These are phyloP conservation scores for Buceros bicornis DNA, from an alignment of 2,797 vertebrate genomes.

Conservation along the genomic window DNA sequence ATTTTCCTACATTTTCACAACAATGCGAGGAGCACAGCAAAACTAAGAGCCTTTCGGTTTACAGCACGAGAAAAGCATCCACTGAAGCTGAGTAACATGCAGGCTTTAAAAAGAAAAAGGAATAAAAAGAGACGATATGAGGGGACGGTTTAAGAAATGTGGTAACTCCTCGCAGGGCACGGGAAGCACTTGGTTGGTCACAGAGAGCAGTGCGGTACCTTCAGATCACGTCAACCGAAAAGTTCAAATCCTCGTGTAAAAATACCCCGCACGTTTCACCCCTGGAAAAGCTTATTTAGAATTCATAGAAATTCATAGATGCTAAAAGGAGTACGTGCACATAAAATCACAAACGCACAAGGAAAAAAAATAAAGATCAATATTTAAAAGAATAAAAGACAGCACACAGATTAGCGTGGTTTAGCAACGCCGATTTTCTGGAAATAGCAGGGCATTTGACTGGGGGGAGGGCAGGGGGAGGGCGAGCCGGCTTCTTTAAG, in stretches of 20 bases:
- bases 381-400: conserved; percentile 41
- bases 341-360: neutral
- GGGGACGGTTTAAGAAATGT: conserved; percentile 57
- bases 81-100: neutral
- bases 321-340: conserved; percentile 32
- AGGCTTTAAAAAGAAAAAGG: neutral
- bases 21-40: neutral
- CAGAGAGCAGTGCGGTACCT: conserved; percentile 34
- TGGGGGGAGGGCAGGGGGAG: neutral
- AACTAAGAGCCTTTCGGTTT: conserved; percentile 9
- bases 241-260: conserved; percentile 64
- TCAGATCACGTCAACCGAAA: conserved; percentile 51
- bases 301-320: conserved; percentile 54
- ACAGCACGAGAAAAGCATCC: conserved; percentile 20
- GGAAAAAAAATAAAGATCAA: neutral
- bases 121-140: conserved; percentile 1
- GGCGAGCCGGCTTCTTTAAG: conserved; percentile 65
- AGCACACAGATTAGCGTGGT: conserved; percentile 25
- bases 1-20: conserved; percentile 27
- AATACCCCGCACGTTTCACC: conserved; percentile 42
- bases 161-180: conserved; percentile 61
- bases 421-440: conserved; percentile 24
- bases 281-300: conserved; percentile 45
- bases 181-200: conserved; percentile 45
- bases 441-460: conserved; percentile 28